Percentiles rank a stretch among this genome's conserved stretches.
Evolutionary conservation across 2,888 invertebrate species (phyloP).

Genomic region (Latheticus oryzae): DNA sequence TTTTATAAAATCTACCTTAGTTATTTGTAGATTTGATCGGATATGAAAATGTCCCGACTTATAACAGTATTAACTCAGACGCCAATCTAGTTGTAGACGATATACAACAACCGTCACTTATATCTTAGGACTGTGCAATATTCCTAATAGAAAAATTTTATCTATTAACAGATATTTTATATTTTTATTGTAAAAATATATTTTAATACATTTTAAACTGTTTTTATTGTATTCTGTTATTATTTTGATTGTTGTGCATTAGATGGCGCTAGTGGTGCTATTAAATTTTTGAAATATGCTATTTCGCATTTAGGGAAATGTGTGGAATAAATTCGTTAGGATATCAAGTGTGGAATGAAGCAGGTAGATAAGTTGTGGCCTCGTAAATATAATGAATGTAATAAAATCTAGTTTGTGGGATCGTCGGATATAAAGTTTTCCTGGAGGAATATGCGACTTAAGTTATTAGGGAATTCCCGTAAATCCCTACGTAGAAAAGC

Average conservation of each 20-base stretch:
- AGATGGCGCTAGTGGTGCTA: too few species aligned
- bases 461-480: constrained; percentile 33
- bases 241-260: too few species aligned
- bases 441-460: constrained; percentile 26
- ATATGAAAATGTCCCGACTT: constrained; percentile 43
- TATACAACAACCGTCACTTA: constrained; percentile 39
- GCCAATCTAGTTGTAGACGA: constrained; percentile 32
- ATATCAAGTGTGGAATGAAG: constrained; percentile 5
- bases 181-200: constrained; percentile 29
- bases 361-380: constrained; percentile 18
- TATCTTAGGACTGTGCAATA: constrained; percentile 32
- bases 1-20: constrained; percentile 20
- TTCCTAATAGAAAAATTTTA: constrained; percentile 13
- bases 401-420: constrained; percentile 32
- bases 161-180: constrained; percentile 27
- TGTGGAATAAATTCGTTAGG: constrained; percentile 7
- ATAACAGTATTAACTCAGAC: constrained; percentile 51
- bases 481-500: constrained; percentile 24
- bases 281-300: too few species aligned
- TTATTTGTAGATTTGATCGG: constrained; percentile 39
- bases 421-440: constrained; percentile 31
- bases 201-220: too few species aligned
- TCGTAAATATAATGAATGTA: constrained; percentile 32
- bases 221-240: too few species aligned
- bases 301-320: constrained; percentile 2